phyloP scores from a whole-genome alignment of 2,113 vertebrate species.

The Anser cygnoides region DNA sequence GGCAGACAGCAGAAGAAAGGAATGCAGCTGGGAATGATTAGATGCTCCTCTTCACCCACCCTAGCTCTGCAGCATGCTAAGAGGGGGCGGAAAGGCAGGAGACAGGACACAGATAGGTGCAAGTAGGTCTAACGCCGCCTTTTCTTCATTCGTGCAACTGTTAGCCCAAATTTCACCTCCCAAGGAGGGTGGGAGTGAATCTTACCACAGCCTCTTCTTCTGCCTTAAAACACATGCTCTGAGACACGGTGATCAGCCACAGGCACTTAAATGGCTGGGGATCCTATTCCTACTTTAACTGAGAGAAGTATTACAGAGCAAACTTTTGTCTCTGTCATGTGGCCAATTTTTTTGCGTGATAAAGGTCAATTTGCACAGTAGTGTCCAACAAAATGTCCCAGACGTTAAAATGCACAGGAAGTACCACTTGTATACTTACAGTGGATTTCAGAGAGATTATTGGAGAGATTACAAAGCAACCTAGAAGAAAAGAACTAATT shows the following conservation, averaged over 20 bases:
- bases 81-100: background rate
- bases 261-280: background rate
- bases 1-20: background rate
- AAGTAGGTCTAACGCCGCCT: no score
- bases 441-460: background rate
- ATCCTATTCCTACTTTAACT: background rate
- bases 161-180: background rate
- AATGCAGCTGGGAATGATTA: rapidly evolving
- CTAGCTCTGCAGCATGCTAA: rapidly evolving
- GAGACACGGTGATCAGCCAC: background rate
- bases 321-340: background rate
- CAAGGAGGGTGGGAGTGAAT: background rate
- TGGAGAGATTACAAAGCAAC: background rate
- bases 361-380: background rate
- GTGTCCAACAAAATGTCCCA: background rate
- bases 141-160: background rate
- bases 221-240: background rate
- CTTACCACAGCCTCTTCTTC: background rate
- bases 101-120: background rate
- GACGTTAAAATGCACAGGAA: background rate
- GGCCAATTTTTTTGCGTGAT: background rate
- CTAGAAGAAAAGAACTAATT: background rate
- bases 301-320: background rate
- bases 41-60: background rate
- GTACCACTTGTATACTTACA: background rate